Conservation (phyloP, 2,888 invertebrate species). For the Erynnis tages region DNA sequence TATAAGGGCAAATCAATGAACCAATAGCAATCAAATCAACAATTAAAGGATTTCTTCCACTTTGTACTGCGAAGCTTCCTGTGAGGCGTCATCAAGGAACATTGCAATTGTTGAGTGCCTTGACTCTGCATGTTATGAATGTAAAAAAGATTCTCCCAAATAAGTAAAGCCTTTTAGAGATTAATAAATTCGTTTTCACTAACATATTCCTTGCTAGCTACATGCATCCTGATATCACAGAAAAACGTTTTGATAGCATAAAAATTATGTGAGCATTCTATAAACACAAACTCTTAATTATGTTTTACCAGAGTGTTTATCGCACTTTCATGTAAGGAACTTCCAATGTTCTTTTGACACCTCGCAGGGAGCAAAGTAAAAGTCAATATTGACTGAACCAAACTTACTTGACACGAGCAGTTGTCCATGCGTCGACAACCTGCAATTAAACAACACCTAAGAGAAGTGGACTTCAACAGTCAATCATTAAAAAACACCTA, state of each 20-base stretch:
- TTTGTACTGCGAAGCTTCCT: conserved; percentile 57
- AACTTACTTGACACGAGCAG: conserved; percentile 38
- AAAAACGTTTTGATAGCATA: too few species aligned
- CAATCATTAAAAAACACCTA: conserved; percentile 28
- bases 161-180: too few species aligned
- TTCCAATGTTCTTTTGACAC: conserved; percentile 2
- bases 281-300: too few species aligned
- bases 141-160: too few species aligned
- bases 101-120: conserved; percentile 24
- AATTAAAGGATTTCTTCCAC: conserved; percentile 44
- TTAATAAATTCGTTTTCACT: too few species aligned
- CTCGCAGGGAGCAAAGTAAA: conserved; percentile 20
- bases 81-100: conserved; percentile 44
- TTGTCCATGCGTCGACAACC: conserved; percentile 33
- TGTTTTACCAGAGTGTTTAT: too few species aligned
- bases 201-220: too few species aligned
- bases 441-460: conserved; percentile 38
- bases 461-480: conserved; percentile 33
- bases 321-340: too few species aligned
- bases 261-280: too few species aligned
- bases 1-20: conserved; percentile 11
- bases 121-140: too few species aligned
- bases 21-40: conserved; percentile 9
- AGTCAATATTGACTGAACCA: conserved; percentile 32
- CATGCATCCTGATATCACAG: too few species aligned